A percentile compares a stretch with the other conserved stretches of the same genome.
Conservation (phyloP, 2,888 invertebrate species). For the Papilio demoleus region DNA sequence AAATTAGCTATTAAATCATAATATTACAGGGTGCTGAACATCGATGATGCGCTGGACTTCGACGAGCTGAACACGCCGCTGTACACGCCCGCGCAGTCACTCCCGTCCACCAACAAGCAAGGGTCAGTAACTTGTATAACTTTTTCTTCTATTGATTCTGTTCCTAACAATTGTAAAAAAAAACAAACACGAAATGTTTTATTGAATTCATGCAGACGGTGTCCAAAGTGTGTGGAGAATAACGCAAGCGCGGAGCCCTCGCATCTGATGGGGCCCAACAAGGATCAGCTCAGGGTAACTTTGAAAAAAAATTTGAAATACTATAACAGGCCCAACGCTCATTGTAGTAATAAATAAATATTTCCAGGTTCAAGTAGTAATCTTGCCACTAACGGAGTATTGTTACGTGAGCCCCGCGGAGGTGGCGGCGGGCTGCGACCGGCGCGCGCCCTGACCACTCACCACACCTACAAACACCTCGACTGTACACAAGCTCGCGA, state of each 20-base stretch:
- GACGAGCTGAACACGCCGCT: slow-evolving; percentile 88
- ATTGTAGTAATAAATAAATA: no score
- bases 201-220: slow-evolving; percentile 59
- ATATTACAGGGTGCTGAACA: slow-evolving; percentile 84
- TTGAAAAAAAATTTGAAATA: no score
- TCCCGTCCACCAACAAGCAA: slow-evolving; percentile 11
- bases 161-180: neutral
- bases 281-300: slow-evolving; percentile 86
- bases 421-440: slow-evolving; percentile 39
- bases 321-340: no score
- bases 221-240: slow-evolving; percentile 66
- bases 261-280: slow-evolving; percentile 86
- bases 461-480: neutral
- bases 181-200: no score
- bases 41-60: slow-evolving; percentile 91
- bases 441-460: neutral
- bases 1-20: neutral
- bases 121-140: neutral
- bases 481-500: no score
- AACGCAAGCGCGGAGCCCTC: slow-evolving; percentile 64
- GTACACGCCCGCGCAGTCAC: slow-evolving; percentile 60
- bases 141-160: neutral
- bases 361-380: slow-evolving; percentile 87
- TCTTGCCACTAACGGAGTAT: slow-evolving; percentile 86
- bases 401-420: slow-evolving; percentile 66